Conservation (phyloP, 2,888 invertebrate genomes). For the Rhagonycha lutea region DNA sequence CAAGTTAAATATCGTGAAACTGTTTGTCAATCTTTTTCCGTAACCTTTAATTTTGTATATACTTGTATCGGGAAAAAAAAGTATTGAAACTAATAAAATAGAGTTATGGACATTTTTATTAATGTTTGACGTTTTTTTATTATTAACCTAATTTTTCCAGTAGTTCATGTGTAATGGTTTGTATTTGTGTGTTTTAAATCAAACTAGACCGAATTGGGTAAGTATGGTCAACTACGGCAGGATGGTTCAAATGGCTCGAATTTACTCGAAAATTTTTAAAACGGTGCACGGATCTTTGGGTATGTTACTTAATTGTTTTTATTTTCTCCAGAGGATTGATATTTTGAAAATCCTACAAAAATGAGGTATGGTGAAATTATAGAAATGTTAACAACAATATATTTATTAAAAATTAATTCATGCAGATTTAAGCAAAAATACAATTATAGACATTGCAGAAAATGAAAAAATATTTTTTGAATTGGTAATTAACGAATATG, state of each 20-base stretch:
- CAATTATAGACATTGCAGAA: no score
- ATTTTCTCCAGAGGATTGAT: no score
- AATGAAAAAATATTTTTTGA: no score
- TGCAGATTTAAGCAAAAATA: no score
- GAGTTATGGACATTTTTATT: slow-evolving; percentile 43
- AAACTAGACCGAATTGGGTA: background rate
- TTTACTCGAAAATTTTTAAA: background rate
- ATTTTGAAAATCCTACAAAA: no score
- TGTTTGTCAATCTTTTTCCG: slow-evolving; percentile 36
- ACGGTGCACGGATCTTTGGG: background rate
- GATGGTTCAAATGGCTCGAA: no score
- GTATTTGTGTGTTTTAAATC: background rate
- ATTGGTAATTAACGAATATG: no score
- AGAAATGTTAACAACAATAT: no score
- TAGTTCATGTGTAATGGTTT: background rate
- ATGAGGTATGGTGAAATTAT: no score
- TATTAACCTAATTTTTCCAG: background rate
- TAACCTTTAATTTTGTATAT: slow-evolving; percentile 44
- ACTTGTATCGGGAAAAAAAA: slow-evolving; percentile 46
- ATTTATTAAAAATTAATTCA: no score
- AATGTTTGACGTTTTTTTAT: slow-evolving; percentile 33
- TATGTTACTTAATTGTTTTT: background rate
- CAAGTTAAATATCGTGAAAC: slow-evolving; percentile 28
- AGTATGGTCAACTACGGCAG: background rate
- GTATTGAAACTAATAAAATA: slow-evolving; percentile 43